A percentile compares a stretch with the other conserved stretches of the same genome.
phyloP scores from a whole-genome alignment of 2,113 vertebrate species.

The Ammodytes dubius region DNA sequence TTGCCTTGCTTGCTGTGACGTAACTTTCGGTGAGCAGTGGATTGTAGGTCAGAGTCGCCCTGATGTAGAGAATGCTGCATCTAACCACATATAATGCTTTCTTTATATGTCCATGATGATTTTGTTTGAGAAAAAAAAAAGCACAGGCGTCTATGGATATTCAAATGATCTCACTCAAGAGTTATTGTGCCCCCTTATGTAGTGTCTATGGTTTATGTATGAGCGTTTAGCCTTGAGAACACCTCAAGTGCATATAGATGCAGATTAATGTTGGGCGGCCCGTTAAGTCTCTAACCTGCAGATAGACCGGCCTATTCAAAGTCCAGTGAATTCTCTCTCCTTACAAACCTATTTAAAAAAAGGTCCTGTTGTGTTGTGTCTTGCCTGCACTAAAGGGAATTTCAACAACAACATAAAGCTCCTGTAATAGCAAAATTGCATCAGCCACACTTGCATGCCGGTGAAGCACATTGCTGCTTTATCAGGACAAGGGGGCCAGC shows the following conservation, averaged over 20 bases:
- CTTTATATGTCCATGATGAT: no score
- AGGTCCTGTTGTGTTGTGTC: conserved; percentile 32
- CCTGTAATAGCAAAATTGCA: conserved; percentile 49
- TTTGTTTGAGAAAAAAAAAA: not conserved
- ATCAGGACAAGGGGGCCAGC: not conserved
- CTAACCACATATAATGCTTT: no score
- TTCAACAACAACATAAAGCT: conserved; percentile 27
- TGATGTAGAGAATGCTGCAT: no score
- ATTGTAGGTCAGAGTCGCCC: no score
- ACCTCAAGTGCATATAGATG: not conserved
- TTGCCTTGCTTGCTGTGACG: no score
- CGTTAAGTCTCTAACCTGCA: conserved; percentile 30
- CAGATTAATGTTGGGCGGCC: not conserved
- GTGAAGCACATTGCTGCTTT: conserved; percentile 35
- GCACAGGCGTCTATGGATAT: not conserved
- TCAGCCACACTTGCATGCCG: conserved; percentile 41
- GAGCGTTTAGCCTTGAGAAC: not conserved
- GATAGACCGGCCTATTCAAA: conserved; percentile 22
- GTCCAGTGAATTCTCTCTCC: conserved; percentile 21
- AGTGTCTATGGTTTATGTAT: conserved; percentile 1
- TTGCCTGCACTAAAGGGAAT: conserved; percentile 24
- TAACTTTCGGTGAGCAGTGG: no score
- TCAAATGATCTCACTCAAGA: not conserved
- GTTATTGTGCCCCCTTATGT: not conserved
- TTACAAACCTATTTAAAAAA: conserved; percentile 48